Evolutionary conservation across 2,113 vertebrate species (phyloP), one percentile per base, ranked within the genome.

Genomic region (Toxotes jaculatrix): DNA sequence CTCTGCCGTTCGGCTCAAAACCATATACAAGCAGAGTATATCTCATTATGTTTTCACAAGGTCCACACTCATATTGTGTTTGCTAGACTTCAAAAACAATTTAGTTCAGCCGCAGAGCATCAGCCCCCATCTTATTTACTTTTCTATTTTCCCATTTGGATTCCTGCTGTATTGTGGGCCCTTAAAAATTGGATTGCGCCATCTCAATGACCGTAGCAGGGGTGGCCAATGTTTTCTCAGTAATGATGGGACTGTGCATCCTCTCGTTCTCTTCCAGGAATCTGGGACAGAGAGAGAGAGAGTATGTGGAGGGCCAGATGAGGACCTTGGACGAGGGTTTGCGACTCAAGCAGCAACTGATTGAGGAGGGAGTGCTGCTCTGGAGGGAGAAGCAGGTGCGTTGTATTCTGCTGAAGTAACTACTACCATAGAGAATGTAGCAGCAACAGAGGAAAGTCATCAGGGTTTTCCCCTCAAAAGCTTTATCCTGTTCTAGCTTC

Each of bases 311-410:
- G 86, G 91, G 90, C 82, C 93, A 91, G 86, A 93, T 92, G 92
- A 95, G 91, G 91, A 88, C 90, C 74, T 81, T 94, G 87, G 92
- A 90, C 3, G 93, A 95, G 80, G 93, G 93, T 40, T 83, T 94
- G 74, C 85, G 84, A 63, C 89, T 95, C 79, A 94, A 94, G 82
- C 90, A 91, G 90, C 93, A 94, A 66, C 90, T 94, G 61, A 94
- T 94, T 80, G 91, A 94, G 89, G 94, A 95, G 79, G 93, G 93
- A 66, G 90, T 91, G 71, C 88, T 91, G 60, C 87, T 94, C 63
- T 95, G 94, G 94, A 93, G 92, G 78, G 94, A 94, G 84, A 94
- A 93, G 79, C 94, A 95, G 93, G 93, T 93, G 89, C 62, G 63
- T 31, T 16, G 17, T 42, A 63, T 32, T 64, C 63, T 62, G n/a